A percentile compares a stretch with the other conserved stretches of the same genome.
These are phyloP conservation scores for Anolis sagrei DNA, from an alignment of 2,113 vertebrate genomes.

Conservation along the genomic window DNA sequence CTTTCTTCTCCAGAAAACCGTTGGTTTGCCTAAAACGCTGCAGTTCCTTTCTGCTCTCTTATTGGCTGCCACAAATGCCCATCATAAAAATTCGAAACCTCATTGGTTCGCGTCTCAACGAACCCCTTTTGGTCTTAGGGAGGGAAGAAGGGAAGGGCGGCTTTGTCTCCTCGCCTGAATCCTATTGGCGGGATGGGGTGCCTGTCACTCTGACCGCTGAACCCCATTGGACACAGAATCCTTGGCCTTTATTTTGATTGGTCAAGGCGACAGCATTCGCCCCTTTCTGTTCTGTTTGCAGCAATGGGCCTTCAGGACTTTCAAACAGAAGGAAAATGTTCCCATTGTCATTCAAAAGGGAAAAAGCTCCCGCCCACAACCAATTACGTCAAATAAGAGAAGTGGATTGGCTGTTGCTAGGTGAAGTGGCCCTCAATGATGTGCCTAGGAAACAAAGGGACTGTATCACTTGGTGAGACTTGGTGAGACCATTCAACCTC, in stretches of 20 bases:
- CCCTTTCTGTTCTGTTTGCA: neutral
- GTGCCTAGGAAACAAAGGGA: too few relatives aligned
- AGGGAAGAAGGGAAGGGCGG: too few relatives aligned
- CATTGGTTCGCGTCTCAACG: neutral
- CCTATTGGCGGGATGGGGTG: neutral
- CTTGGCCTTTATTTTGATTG: neutral
- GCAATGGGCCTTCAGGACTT: neutral
- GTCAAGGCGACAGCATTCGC: neutral
- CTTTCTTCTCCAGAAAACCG: constrained; percentile 11
- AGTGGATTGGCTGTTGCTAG: too few relatives aligned
- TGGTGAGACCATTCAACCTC: too few relatives aligned
- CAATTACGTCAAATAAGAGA: neutral
- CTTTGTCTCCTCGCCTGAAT: neutral
- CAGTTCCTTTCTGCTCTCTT: neutral
- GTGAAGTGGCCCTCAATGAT: too few relatives aligned
- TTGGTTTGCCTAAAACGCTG: neutral
- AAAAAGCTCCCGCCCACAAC: neutral
- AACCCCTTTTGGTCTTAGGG: too few relatives aligned
- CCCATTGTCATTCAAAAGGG: neutral
- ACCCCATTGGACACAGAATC: neutral
- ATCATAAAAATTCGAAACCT: neutral
- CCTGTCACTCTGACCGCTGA: neutral
- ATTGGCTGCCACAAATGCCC: accelerated
- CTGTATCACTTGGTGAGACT: too few relatives aligned
- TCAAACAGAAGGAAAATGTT: too few relatives aligned